Evolutionary conservation across 2,888 invertebrate genomes (phyloP), one percentile per base, ranked within the genome.

Genomic region (Heliconius cydno): DNA sequence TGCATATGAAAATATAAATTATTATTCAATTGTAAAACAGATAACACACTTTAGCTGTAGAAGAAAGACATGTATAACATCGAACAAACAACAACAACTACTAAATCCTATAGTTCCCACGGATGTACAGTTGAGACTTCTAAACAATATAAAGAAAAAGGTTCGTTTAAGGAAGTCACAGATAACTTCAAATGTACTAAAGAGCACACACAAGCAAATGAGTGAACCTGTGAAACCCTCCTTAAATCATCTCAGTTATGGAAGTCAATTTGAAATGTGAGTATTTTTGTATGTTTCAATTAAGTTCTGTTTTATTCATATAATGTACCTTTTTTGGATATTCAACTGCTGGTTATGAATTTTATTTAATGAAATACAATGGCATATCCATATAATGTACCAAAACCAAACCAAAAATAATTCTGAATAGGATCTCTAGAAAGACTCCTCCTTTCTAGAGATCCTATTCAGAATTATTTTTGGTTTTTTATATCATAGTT

Each of bases 261-360:
- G 92, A 77, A 92, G 92, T 81, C 85, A 87, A 68, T 92, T 92
- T 88, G 83, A 90, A 52, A 87, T 92, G 94, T 94, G 88, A 92
- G 93, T 88, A 28, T 41, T 74, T 63, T 60, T 74, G 34, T 63
- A 63, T 15, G 12, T 22, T 22, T n/a, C 22, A n/a, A 57, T 57
- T 34, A 25, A 63, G 6, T 25, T 28, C n/a, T 3, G 5, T 65
- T 28, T 25, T 66, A 19, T 38, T 41, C 4, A 65, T 38, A 38
- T 73, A n/a, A 34, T 34, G 3, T 60, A 13, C 13, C 5, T 3
- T 22, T 19, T 12, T 15, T 71, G 15, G 22, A 57, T 57, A 13
- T 52, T 72, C 22, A 52, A 19, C 52, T 52, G 19, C 28, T 30
- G 28, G 30, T 72, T 13, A 30, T 38, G 7, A 38, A 38, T 68